Evolutionary conservation across 1,140 invertebrate species (phyloP).

Genomic region (Coboldia fuscipes): DNA sequence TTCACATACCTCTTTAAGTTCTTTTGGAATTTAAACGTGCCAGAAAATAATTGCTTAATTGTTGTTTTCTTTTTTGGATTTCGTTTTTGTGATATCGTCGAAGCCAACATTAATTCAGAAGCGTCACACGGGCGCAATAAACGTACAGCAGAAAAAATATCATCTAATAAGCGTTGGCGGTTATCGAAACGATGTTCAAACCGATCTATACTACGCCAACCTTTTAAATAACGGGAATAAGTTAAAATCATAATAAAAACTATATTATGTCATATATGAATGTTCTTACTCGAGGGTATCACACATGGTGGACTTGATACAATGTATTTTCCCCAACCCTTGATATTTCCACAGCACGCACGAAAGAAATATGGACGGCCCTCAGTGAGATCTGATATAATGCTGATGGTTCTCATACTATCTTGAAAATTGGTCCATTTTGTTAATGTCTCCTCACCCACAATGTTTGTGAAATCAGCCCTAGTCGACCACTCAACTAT

Average conservation of each 20-base stretch:
- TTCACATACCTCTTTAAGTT: conserved; percentile 50
- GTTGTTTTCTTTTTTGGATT: conserved; percentile 67
- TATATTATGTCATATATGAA: conserved; percentile 1
- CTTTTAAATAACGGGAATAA: conserved; percentile 19
- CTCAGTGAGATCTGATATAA: conserved; percentile 51
- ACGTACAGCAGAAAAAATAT: conserved; percentile 47
- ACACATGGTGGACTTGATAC: conserved; percentile 56
- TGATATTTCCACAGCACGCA: conserved; percentile 70
- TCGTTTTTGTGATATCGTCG: conserved; percentile 34
- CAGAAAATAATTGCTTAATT: conserved; percentile 83
- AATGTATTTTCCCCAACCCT: conserved; percentile 63
- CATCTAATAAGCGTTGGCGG: conserved; percentile 46
- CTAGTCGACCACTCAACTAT: conserved; percentile 70
- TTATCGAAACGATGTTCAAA: conserved; percentile 35
- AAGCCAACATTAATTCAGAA: conserved; percentile 27
- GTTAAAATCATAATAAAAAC: not conserved
- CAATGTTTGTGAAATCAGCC: conserved; percentile 55
- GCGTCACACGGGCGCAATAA: conserved; percentile 36
- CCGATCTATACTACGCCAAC: conserved; percentile 59
- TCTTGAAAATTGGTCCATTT: conserved; percentile 34
- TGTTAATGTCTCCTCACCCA: conserved; percentile 54
- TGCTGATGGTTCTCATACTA: conserved; percentile 32
- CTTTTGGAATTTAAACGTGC: conserved; percentile 89
- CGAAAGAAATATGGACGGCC: conserved; percentile 73
- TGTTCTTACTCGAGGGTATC: conserved; percentile 66